Conservation (phyloP, 2,888 invertebrate species). For the Coenonympha arcania region DNA sequence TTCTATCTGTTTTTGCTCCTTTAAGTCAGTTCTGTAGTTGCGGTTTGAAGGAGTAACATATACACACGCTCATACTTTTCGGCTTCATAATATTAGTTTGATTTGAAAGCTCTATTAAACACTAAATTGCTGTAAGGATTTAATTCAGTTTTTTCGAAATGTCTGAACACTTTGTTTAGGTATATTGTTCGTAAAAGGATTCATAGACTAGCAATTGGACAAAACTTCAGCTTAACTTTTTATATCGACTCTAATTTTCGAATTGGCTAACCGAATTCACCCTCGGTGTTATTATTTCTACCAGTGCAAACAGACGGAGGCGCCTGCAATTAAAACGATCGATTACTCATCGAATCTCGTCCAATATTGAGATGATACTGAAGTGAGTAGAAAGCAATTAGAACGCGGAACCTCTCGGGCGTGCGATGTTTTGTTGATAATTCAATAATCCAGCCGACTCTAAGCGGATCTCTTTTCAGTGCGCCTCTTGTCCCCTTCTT, state of each 20-base stretch:
- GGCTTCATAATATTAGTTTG: too few relatives aligned
- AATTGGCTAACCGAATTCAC: neutral
- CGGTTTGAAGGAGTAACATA: too few relatives aligned
- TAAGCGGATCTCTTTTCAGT: conserved; percentile 55
- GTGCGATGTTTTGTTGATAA: conserved; percentile 70
- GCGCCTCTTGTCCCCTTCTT: conserved; percentile 36
- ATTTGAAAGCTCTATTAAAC: too few relatives aligned
- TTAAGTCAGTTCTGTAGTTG: too few relatives aligned
- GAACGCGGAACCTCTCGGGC: conserved; percentile 55
- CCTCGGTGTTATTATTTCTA: conserved; percentile 32
- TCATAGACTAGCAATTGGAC: too few relatives aligned
- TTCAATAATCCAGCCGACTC: conserved; percentile 64
- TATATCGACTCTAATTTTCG: neutral
- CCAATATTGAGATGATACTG: conserved; percentile 53
- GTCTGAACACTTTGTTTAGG: too few relatives aligned
- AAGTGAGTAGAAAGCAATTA: conserved; percentile 64
- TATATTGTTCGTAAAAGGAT: too few relatives aligned
- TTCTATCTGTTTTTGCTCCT: too few relatives aligned
- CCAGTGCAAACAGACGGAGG: conserved; percentile 39
- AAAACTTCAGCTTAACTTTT: too few relatives aligned
- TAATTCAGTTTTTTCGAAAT: too few relatives aligned
- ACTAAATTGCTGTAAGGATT: too few relatives aligned
- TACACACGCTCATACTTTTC: too few relatives aligned
- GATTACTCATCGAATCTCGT: conserved; percentile 56
- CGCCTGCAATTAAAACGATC: conserved; percentile 48